phyloP scores from a whole-genome alignment of 2,113 vertebrate genomes.

The Oxyruncus cristatus region DNA sequence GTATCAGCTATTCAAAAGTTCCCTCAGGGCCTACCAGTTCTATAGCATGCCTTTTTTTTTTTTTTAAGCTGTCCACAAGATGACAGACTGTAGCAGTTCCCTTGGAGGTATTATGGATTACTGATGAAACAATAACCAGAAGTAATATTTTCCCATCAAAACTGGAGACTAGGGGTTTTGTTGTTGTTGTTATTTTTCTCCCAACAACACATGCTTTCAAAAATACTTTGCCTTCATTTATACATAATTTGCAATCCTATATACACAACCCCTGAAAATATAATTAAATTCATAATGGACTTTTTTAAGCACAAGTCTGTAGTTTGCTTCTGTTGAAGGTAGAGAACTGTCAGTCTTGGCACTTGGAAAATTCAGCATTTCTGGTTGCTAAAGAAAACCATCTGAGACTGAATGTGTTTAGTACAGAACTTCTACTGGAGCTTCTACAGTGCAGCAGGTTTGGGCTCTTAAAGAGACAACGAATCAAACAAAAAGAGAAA shows the following conservation, averaged over 20 bases:
- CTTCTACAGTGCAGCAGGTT: neutral
- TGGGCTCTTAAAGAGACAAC: neutral
- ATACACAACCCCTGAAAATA: neutral
- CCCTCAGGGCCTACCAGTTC: conserved; percentile 61
- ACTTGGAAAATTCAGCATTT: neutral
- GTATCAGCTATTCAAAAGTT: conserved; percentile 67
- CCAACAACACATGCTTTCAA: conserved; percentile 10
- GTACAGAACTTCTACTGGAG: neutral
- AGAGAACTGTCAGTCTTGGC: neutral
- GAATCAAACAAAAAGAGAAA: neutral
- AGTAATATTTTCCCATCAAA: conserved; percentile 67
- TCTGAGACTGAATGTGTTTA: neutral
- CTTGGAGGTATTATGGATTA: conserved; percentile 68
- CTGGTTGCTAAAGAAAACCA: neutral
- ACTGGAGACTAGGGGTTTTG: conserved; percentile 25
- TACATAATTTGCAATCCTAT: neutral
- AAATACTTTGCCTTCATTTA: conserved; percentile 12
- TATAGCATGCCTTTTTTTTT: conserved; percentile 50
- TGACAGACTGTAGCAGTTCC: conserved; percentile 67
- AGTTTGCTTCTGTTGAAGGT: neutral
- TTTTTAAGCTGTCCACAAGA: conserved; percentile 60
- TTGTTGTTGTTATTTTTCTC: conserved; percentile 28
- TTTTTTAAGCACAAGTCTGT: neutral
- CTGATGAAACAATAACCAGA: conserved; percentile 69
- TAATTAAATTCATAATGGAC: conserved; percentile 9